A percentile compares a stretch with the other conserved stretches of the same genome.
Conservation (phyloP, 2,113 vertebrate species). For the Opisthocomus hoazin region DNA sequence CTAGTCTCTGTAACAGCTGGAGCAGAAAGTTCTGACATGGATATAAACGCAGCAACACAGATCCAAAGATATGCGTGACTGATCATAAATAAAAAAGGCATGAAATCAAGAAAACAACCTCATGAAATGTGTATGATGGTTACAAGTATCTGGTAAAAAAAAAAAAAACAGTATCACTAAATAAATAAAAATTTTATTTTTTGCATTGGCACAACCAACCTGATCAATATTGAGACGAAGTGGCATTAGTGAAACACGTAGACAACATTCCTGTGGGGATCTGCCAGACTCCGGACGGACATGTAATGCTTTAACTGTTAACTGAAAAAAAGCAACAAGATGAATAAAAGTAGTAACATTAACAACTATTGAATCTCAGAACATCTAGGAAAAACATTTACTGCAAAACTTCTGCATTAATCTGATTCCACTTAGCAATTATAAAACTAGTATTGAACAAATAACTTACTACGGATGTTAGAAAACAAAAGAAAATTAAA, state of each 20-base stretch:
- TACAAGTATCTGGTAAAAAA: not conserved
- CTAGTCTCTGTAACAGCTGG: not conserved
- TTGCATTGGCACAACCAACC: conserved; percentile 64
- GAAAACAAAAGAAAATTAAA: not conserved
- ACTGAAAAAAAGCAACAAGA: conserved; percentile 60
- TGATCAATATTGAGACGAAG: conserved; percentile 98
- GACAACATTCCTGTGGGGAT: conserved; percentile 92
- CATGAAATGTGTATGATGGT: accelerated
- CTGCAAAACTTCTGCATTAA: not conserved
- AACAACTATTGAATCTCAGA: not conserved
- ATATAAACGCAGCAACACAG: not conserved
- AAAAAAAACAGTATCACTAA: not conserved
- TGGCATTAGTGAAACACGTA: conserved; percentile 92
- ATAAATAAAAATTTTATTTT: not conserved
- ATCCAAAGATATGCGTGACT: not conserved
- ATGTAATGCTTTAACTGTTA: conserved; percentile 92
- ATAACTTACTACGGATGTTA: not conserved
- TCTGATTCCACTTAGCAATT: not conserved
- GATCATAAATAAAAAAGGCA: not conserved
- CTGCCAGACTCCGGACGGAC: conserved; percentile 90
- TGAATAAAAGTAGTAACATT: not conserved
- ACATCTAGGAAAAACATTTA: not conserved
- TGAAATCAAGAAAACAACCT: not conserved
- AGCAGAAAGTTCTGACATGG: not conserved
- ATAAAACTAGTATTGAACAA: not conserved